Base-by-base conservation (phyloP, 2,888 invertebrate species). In the Nysson spinosus region DNA sequence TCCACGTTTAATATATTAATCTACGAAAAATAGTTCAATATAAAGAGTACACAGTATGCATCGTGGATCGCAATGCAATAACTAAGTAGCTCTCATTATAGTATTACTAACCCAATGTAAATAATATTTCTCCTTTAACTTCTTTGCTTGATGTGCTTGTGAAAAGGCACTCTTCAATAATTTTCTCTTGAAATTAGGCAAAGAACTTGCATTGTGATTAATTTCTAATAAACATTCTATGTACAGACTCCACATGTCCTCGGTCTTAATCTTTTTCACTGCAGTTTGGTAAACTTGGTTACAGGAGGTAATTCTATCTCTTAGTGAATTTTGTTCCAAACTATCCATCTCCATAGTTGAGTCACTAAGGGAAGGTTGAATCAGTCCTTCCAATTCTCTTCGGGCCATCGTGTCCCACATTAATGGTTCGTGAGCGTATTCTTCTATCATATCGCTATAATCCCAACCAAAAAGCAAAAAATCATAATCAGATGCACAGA, bases 351-450 rank as follows among this genome's bases (percentile, higher is more conserved):
- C 78, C 77, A 81, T 78, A 3, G 62, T 5, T 9, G 43, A 51
- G 11, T 72, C 60, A 66, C 44, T 71, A 30, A 70, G 73, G 57
- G 58, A 75, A 69, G 81, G 84, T 62, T 80, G 80, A 49, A 72
- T 75, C 47, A 85, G 74, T 32, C 91, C 91, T 73, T 89, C 88
- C n/a, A 89, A 78, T 80, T 91, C 91, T 1, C 91, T 87, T 68
- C 89, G 88, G 0, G 92, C 92, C 80, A 92, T 83, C 4, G 89
- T 88, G 76, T 92, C 90, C 92, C 92, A 92, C 24, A 91, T 88
- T 11, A 88, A 72, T 37, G 90, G 89, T 72, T 90, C 89, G n/a
- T 89, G 85, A 3, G 88, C 85, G 78, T 89, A 89, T 63, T 88
- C 85, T 46, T 87, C 79, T 56, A 90, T 85, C 77, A 92, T 83